Evolutionary conservation across 2,797 vertebrate genomes (phyloP).

Genomic region (Gymnocypris eckloni): DNA sequence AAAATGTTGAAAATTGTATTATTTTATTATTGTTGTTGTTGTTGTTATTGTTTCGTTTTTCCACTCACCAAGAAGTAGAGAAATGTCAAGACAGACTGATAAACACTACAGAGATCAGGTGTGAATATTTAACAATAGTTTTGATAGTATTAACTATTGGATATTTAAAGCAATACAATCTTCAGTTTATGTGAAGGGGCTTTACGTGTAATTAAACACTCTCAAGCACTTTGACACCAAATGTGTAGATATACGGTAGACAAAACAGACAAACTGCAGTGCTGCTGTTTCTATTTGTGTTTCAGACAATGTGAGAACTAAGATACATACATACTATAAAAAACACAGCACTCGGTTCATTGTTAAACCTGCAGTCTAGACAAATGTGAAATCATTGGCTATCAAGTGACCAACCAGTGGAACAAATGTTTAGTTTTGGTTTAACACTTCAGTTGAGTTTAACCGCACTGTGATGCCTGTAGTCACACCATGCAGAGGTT

Average conservation of each 20-base stretch:
- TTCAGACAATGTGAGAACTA: background rate
- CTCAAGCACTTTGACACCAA: background rate
- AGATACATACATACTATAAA: background rate
- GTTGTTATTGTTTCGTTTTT: too few relatives aligned
- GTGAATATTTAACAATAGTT: too few relatives aligned
- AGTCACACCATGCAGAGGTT: too few relatives aligned
- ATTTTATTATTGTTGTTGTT: too few relatives aligned
- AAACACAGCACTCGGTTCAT: background rate
- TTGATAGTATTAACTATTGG: too few relatives aligned
- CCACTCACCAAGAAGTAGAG: too few relatives aligned
- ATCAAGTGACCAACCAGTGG: background rate
- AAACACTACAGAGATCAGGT: too few relatives aligned
- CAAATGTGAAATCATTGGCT: background rate
- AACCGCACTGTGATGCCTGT: background rate
- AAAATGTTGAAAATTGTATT: too few relatives aligned
- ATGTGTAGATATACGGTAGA: background rate
- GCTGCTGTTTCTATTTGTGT: background rate
- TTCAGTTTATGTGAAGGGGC: too few relatives aligned
- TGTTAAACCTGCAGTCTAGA: background rate
- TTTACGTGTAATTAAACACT: too few relatives aligned
- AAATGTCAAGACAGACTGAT: too few relatives aligned
- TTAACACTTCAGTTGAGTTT: background rate
- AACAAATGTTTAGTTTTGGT: conserved; percentile 5
- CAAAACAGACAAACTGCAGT: background rate
- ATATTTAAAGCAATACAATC: too few relatives aligned